phyloP scores from a whole-genome alignment of 2,888 invertebrate genomes.

The Noctua janthe region DNA sequence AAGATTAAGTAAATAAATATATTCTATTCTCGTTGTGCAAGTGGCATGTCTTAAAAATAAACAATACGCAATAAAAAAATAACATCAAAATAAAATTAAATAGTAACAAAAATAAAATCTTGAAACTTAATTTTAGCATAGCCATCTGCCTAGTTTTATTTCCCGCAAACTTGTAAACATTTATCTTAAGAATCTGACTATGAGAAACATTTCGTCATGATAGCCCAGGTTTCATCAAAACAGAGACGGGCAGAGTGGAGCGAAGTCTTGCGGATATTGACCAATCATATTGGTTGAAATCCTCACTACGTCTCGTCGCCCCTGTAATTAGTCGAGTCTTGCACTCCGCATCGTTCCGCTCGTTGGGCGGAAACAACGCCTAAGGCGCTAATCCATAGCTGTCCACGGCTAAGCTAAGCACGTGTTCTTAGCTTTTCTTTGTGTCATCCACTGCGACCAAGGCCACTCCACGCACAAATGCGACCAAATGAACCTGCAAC shows the following conservation, averaged over 20 bases:
- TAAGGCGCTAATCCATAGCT: neutral
- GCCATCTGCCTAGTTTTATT: slow-evolving; percentile 8
- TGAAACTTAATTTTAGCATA: slow-evolving; percentile 30
- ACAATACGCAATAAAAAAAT: slow-evolving; percentile 3
- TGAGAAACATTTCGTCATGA: neutral
- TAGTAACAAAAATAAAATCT: slow-evolving; percentile 54
- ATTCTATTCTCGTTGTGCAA: slow-evolving; percentile 34
- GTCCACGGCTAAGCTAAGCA: neutral
- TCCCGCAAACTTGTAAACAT: slow-evolving; percentile 6
- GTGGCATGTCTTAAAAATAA: slow-evolving; percentile 13
- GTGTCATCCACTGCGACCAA: neutral
- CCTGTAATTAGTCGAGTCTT: neutral
- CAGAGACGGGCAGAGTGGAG: neutral
- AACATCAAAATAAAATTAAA: slow-evolving; percentile 10
- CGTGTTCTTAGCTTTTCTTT: neutral
- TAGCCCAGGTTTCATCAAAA: neutral
- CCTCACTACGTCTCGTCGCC: neutral
- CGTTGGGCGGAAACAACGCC: neutral
- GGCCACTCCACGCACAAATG: neutral
- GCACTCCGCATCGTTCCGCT: neutral
- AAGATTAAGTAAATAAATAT: slow-evolving; percentile 20
- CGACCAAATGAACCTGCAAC: neutral
- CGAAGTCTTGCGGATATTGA: neutral
- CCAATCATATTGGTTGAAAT: neutral
- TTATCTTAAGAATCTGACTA: neutral